Evolutionary conservation across 2,888 invertebrate genomes (phyloP).

Genomic region (Pyrrhosoma nymphula): DNA sequence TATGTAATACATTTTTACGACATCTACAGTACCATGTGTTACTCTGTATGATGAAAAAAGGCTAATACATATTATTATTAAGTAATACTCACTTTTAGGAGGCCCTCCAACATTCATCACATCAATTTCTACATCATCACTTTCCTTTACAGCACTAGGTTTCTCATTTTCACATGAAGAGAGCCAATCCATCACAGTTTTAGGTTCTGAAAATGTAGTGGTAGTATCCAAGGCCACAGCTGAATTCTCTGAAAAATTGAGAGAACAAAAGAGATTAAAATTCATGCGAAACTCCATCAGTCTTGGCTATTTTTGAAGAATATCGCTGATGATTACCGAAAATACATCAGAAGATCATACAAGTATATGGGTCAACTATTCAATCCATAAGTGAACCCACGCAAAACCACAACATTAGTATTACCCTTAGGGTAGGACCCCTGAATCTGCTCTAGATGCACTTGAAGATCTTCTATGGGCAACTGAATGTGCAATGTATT

Average conservation of each 20-base stretch:
- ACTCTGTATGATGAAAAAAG: too few species aligned
- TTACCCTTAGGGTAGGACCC: too few species aligned
- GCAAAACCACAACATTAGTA: too few species aligned
- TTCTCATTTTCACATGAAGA: conserved; percentile 33
- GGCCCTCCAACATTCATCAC: not conserved
- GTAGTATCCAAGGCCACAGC: conserved; percentile 61
- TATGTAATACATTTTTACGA: too few species aligned
- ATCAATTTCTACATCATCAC: conserved; percentile 43
- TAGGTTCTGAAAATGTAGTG: conserved; percentile 74
- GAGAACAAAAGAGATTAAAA: not conserved
- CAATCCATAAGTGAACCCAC: too few species aligned
- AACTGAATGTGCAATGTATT: too few species aligned
- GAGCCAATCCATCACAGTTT: conserved; percentile 75
- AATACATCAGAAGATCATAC: conserved; percentile 68
- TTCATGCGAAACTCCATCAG: not conserved
- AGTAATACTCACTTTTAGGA: conserved; percentile 25
- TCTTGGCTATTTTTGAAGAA: too few species aligned
- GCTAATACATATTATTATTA: too few species aligned
- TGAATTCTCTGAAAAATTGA: conserved; percentile 71
- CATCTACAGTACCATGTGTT: too few species aligned
- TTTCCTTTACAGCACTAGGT: not conserved
- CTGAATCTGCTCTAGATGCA: too few species aligned
- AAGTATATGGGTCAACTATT: too few species aligned
- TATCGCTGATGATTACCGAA: not conserved
- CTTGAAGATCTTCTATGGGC: too few species aligned